phyloP scores from a whole-genome alignment of 1,140 invertebrate species.

The Cyclargus thomasi region DNA sequence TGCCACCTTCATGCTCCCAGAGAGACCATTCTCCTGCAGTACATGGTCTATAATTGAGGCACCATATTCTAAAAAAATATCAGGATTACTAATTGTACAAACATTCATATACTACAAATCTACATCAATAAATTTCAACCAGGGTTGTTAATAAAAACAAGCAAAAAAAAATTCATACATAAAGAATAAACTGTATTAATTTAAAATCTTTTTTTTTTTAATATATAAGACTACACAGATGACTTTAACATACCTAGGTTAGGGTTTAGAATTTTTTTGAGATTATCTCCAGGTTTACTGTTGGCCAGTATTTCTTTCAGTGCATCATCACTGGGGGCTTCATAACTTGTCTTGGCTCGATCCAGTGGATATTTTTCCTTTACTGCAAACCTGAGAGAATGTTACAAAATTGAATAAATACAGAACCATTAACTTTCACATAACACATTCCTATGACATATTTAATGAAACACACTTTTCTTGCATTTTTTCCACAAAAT shows the following conservation, averaged over 20 bases:
- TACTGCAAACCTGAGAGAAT: constrained; percentile 84
- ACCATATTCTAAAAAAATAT: constrained; percentile 83
- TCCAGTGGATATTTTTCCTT: constrained; percentile 92
- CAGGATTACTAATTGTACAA: not conserved
- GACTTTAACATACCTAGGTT: constrained; percentile 78
- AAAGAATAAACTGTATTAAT: no score
- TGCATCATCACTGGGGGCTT: constrained; percentile 61
- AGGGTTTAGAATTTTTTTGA: constrained; percentile 92
- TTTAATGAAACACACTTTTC: no score
- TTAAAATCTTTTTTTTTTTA: no score
- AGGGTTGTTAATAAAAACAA: no score
- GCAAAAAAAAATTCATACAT: no score
- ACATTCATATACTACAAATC: no score
- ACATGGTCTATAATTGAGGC: constrained; percentile 93
- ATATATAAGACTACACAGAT: not conserved
- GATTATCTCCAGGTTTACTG: constrained; percentile 83
- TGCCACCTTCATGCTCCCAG: constrained; percentile 63
- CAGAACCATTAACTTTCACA: no score
- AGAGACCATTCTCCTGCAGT: constrained; percentile 83
- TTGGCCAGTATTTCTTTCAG: constrained; percentile 78
- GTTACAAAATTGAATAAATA: no score
- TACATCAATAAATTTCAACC: no score
- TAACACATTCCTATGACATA: no score
- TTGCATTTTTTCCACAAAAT: no score
- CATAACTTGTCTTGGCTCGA: constrained; percentile 79